phyloP scores from a whole-genome alignment of 2,797 vertebrate genomes.

The Sebastes hubbsi region DNA sequence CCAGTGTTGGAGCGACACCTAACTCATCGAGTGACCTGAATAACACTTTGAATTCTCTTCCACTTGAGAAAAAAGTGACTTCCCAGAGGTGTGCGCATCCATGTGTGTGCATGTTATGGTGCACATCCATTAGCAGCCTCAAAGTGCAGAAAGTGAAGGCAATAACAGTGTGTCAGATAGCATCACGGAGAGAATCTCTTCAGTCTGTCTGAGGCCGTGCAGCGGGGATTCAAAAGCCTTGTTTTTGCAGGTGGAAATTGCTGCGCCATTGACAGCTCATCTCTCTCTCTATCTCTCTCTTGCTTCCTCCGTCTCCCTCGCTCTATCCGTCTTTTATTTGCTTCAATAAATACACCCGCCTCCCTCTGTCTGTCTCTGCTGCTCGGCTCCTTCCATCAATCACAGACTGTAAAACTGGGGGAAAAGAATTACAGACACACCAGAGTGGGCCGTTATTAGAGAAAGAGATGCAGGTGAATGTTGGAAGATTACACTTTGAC shows the following conservation, averaged over 20 bases:
- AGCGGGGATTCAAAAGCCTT: slow-evolving; percentile 27
- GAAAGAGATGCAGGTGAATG: background rate
- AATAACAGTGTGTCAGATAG: slow-evolving; percentile 17
- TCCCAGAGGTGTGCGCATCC: background rate
- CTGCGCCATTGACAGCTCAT: slow-evolving; percentile 32
- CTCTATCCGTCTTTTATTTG: slow-evolving; percentile 37
- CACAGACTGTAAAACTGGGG: background rate
- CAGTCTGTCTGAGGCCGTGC: background rate
- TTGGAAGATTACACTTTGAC: background rate
- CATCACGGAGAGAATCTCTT: background rate
- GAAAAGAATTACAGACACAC: background rate
- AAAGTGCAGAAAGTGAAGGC: slow-evolving; percentile 6
- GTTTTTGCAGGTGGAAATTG: slow-evolving; percentile 45
- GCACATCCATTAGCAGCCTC: slow-evolving; percentile 7
- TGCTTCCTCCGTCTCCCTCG: background rate
- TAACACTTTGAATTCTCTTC: background rate
- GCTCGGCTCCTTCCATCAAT: slow-evolving; percentile 36
- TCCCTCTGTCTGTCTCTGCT: slow-evolving; percentile 13
- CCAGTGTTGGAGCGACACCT: background rate
- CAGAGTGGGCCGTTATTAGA: background rate
- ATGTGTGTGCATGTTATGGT: background rate
- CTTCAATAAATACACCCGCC: slow-evolving; percentile 45
- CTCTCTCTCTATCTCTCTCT: slow-evolving; percentile 2
- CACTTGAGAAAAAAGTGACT: background rate
- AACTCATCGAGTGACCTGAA: background rate